Evolutionary conservation across 2,113 vertebrate genomes (phyloP), one percentile per base, ranked within the genome.

Genomic region (Mastomys natalensis): DNA sequence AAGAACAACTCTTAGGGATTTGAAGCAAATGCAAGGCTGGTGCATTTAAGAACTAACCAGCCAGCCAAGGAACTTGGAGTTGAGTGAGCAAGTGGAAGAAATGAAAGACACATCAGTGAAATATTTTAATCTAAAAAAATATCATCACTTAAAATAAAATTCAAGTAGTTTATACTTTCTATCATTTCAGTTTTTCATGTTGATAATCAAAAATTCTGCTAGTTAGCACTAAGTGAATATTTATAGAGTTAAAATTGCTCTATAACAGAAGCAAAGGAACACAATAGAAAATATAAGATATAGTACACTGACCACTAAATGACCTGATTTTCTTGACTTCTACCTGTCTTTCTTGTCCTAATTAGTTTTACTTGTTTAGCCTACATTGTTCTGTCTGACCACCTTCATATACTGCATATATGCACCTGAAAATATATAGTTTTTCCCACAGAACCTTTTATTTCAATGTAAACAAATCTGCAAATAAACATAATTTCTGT

Each of bases 321-420:
- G n/a, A 16, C 82, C 22, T 31, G 53, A 70, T 74, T 97, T 94
- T 80, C 90, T 87, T 97, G 7, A 90, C 81, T 93, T 90, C 81
- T 80, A 58, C 89, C 62, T 90, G 16, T 85, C 45, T 90, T 96
- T 92, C 62, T 94, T 95, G 85, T 84, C 53, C 55, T 72, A 51
- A 55, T 53, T 58, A 85, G 29, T 78, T 93, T 92, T 64, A 9
- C 10, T 92, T 92, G 6, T 82, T 92, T 89, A 53, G 15, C 9
- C 7, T 26, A 78, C 40, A 73, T 40, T 84, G 3, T 37, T 93
- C 78, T 84, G 70, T 90, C 72, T 87, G 51, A 51, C 21, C 60
- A 17, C 87, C 88, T 37, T 34, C n/a, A 34, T 37, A 40, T 37
- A 6, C 2, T 22, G 8, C 6, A 3, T n/a, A 43, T 29, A 34